Evolutionary conservation across 2,888 invertebrate species (phyloP).

Genomic region (Calliphora vomitoria): DNA sequence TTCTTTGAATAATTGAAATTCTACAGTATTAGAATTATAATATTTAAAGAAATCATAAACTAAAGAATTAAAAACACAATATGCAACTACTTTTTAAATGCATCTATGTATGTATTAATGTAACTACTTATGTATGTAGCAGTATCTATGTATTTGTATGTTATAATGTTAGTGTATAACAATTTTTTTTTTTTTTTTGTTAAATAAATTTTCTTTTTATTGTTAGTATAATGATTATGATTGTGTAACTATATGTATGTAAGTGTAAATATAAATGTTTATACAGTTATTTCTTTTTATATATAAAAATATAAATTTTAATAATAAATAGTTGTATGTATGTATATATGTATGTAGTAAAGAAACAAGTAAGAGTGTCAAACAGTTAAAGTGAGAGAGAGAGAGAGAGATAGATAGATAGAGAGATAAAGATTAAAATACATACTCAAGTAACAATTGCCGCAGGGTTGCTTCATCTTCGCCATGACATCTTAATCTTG

Average conservation of each 20-base stretch:
- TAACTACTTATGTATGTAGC: not conserved
- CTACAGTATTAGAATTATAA: not conserved
- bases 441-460: constrained; percentile 97
- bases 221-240: constrained; percentile 17
- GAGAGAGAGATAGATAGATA: not conserved
- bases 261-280: not conserved
- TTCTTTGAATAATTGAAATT: constrained; percentile 15
- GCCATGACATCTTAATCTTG: constrained; percentile 85
- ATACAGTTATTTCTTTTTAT: not conserved
- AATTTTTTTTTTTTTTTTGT: not conserved
- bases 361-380: not conserved
- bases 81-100: constrained; percentile 42
- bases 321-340: not conserved
- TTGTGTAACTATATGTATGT: not conserved
- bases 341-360: not conserved
- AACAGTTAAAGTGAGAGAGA: constrained; percentile 17
- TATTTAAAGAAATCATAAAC: not conserved
- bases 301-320: not conserved
- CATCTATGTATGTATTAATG: constrained; percentile 18
- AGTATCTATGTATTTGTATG: not conserved
- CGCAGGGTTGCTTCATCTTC: constrained; percentile 97
- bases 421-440: constrained; percentile 77
- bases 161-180: not conserved
- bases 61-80: constrained; percentile 16
- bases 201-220: constrained; percentile 23